Percentiles rank a stretch among this genome's conserved stretches.
phyloP scores from a whole-genome alignment of 2,797 vertebrate species.

The Diplodus puntazzo region DNA sequence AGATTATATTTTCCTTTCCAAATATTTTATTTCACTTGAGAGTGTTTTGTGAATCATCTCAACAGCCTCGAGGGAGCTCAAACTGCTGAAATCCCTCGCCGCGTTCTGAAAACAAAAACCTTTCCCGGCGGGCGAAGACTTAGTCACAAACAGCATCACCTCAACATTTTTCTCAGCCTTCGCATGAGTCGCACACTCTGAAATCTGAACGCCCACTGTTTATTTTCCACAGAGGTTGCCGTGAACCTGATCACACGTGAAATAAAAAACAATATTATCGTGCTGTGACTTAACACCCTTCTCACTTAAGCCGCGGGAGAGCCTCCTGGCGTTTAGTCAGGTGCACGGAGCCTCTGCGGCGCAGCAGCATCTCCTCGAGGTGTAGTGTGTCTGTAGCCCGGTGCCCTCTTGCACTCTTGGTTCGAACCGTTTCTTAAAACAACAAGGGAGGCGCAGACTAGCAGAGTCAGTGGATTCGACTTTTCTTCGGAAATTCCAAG shows the following conservation, averaged over 20 bases:
- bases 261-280: conserved; percentile 78
- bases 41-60: not conserved
- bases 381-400: conserved; percentile 59
- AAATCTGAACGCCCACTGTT: conserved; percentile 50
- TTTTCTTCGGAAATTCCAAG: conserved; percentile 74
- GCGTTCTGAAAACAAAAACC: conserved; percentile 23
- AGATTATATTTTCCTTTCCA: not conserved
- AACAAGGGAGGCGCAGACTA: conserved; percentile 57
- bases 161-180: conserved; percentile 46
- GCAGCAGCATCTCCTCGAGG: conserved; percentile 63
- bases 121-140: conserved; percentile 17
- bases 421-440: conserved; percentile 66
- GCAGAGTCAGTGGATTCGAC: conserved; percentile 52
- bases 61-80: not conserved
- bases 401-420: conserved; percentile 63
- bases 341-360: conserved; percentile 54
- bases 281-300: conserved; percentile 67
- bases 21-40: not conserved
- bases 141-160: conserved; percentile 22
- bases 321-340: conserved; percentile 75
- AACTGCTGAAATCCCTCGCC: not conserved
- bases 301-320: conserved; percentile 51
- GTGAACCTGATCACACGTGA: conserved; percentile 64
- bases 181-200: conserved; percentile 45
- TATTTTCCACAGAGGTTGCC: conserved; percentile 53